phyloP scores from a whole-genome alignment of 2,888 invertebrate genomes.

The Halictus ligatus region DNA sequence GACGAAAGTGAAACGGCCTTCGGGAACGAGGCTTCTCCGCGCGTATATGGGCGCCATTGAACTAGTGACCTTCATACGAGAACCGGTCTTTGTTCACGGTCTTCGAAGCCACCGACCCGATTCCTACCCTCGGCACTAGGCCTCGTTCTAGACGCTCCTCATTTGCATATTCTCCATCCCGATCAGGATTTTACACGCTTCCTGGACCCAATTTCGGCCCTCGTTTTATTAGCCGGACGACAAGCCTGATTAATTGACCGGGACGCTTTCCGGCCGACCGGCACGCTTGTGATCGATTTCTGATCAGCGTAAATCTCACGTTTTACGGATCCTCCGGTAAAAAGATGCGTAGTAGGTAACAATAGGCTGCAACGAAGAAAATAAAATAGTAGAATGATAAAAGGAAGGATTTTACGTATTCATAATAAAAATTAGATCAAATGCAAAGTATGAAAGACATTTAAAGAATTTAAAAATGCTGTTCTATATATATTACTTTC shows the following conservation, averaged over 20 bases:
- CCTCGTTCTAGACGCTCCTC: constrained; percentile 47
- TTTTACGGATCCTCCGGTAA: no score
- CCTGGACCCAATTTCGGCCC: constrained; percentile 44
- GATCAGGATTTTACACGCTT: constrained; percentile 50
- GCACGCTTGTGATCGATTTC: neutral
- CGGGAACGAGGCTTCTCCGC: constrained; percentile 55
- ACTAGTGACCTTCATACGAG: constrained; percentile 83
- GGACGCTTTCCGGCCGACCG: constrained; percentile 3
- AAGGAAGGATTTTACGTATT: no score
- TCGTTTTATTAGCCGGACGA: constrained; percentile 3
- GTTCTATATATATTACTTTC: no score
- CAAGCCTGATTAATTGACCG: constrained; percentile 31
- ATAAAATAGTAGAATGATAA: no score
- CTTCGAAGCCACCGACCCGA: constrained; percentile 72
- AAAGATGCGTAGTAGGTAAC: no score
- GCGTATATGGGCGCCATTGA: constrained; percentile 76
- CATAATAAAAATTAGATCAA: no score
- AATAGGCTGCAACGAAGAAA: no score
- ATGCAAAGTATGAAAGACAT: no score
- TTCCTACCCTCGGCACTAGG: constrained; percentile 64
- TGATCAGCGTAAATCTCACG: neutral
- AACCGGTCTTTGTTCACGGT: constrained; percentile 81
- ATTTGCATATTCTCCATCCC: constrained; percentile 45
- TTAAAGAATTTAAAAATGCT: no score
- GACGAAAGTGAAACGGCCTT: constrained; percentile 74